Conservation (phyloP, 2,797 vertebrate species). For the Aythya fuligula region DNA sequence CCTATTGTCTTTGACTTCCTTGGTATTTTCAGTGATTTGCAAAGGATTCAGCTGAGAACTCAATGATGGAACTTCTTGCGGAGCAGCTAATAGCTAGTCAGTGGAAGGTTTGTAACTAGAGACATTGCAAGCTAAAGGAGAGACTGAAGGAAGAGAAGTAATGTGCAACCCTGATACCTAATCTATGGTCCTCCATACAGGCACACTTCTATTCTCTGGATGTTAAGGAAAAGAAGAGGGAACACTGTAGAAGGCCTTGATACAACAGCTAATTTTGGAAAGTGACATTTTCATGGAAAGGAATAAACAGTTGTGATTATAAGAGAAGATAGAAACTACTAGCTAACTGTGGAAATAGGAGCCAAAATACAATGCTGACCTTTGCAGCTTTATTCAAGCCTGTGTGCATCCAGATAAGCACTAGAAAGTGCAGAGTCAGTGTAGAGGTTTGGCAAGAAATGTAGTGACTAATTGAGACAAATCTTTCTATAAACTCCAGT, state of each 20-base stretch:
- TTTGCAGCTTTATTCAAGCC: neutral
- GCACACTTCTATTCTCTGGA: neutral
- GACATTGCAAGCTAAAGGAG: neutral
- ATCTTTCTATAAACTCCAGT: neutral
- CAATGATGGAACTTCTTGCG: neutral
- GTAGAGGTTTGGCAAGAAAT: neutral
- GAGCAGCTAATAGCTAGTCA: neutral
- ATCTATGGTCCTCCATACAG: no score
- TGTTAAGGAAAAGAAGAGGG: neutral
- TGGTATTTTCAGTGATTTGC: neutral
- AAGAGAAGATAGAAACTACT: neutral
- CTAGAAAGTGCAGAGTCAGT: neutral
- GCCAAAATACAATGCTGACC: neutral
- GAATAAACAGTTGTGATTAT: neutral
- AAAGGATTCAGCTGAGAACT: neutral
- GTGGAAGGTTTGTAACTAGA: neutral
- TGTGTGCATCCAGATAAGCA: neutral
- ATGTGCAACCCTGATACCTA: neutral
- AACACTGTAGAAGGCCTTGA: neutral
- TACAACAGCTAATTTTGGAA: neutral
- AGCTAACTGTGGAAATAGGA: neutral
- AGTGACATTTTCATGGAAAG: neutral
- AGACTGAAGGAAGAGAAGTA: neutral
- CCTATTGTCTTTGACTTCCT: neutral
- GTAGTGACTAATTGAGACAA: neutral